Evolutionary conservation across 2,888 invertebrate species (phyloP).

Genomic region (Petrolisthes cinctipes): DNA sequence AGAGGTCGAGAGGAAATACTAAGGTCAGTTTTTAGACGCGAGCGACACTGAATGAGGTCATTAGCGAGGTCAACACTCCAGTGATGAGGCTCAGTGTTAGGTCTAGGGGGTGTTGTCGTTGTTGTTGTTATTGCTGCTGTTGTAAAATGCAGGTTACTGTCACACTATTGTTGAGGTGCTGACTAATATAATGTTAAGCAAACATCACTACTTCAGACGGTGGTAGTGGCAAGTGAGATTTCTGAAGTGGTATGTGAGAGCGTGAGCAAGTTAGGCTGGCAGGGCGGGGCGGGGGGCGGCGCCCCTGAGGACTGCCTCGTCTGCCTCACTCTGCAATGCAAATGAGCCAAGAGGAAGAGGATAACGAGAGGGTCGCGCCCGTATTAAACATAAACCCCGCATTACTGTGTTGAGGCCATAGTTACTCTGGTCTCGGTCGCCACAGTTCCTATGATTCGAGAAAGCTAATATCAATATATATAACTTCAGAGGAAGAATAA

Average conservation of each 20-base stretch:
- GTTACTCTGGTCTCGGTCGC: slow-evolving; percentile 37
- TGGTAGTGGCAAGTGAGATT: no score
- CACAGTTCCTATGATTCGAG: no score
- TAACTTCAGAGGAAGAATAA: no score
- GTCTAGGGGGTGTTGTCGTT: background rate
- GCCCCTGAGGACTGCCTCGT: slow-evolving; percentile 48
- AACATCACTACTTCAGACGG: no score
- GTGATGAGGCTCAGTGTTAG: slow-evolving; percentile 34
- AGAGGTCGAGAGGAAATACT: slow-evolving; percentile 1
- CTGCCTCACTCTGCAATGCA: slow-evolving; percentile 55
- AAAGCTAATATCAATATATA: no score
- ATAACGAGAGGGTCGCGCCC: slow-evolving; percentile 56
- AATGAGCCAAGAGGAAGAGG: slow-evolving; percentile 53
- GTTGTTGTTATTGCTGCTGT: no score
- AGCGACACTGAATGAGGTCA: slow-evolving; percentile 45
- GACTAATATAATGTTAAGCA: no score
- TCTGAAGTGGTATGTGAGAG: no score
- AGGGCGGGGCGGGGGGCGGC: slow-evolving; percentile 5
- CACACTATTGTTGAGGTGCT: no score
- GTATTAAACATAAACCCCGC: slow-evolving; percentile 61
- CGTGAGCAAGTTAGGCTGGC: slow-evolving; percentile 44
- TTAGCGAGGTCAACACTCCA: slow-evolving; percentile 41
- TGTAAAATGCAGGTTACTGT: no score
- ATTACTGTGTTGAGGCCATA: slow-evolving; percentile 57
- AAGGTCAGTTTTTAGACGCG: slow-evolving; percentile 39